Conservation (phyloP, 2,797 vertebrate genomes). For the Borostomias antarcticus region DNA sequence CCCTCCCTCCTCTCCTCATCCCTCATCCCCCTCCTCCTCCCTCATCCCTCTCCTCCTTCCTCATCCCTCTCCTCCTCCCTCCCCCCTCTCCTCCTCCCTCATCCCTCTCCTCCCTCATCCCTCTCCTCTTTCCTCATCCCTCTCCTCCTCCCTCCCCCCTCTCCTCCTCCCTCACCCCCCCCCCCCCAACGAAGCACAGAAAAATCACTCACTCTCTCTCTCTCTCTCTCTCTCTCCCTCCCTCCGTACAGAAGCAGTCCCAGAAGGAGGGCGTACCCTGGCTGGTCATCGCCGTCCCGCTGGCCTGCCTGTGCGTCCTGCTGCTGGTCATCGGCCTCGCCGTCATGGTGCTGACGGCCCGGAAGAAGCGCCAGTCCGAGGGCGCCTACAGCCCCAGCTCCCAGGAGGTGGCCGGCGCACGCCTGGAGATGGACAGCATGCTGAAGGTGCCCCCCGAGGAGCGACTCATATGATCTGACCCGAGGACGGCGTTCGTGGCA, state of each 20-base stretch:
- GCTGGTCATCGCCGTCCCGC: conserved; percentile 85
- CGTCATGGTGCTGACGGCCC: conserved; percentile 87
- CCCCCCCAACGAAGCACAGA: neutral
- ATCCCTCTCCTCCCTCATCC: no score
- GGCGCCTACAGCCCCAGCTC: conserved; percentile 93
- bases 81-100: no score
- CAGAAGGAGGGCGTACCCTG: conserved; percentile 78
- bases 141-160: no score
- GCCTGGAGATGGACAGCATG: conserved; percentile 97
- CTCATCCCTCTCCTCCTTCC: neutral
- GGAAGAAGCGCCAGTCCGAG: conserved; percentile 93
- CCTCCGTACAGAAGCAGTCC: conserved; percentile 82
- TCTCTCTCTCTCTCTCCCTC: neutral
- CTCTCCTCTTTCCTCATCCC: no score
- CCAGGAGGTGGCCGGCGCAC: conserved; percentile 93
- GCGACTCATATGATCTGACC: conserved; percentile 83
- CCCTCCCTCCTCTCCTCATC: no score
- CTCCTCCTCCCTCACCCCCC: no score
- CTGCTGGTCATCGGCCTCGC: conserved; percentile 81
- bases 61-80: neutral
- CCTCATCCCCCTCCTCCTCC: no score
- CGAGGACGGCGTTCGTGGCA: neutral
- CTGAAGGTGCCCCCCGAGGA: conserved; percentile 95
- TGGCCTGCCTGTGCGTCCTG: conserved; percentile 85
- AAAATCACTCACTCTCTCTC: neutral